Base-by-base conservation (phyloP, 2,113 vertebrate genomes). In the Myotis lucifugus region DNA sequence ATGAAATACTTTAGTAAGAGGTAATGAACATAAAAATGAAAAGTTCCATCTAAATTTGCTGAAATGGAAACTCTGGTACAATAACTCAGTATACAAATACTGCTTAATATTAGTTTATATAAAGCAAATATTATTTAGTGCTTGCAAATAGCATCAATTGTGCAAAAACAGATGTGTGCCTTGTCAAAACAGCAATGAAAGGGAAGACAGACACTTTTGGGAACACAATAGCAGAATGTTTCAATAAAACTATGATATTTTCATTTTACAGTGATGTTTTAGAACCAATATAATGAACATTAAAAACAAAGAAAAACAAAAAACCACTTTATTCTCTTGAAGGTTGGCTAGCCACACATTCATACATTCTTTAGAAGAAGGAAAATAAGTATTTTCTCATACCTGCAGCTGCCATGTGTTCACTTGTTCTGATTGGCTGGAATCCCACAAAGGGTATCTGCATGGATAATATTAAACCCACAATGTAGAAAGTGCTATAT, bases 401-500 rank as follows among this genome's bases (percentile, higher is more conserved):
- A 99, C 99, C 99, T 97, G 99, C 99, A 94, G 99, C 99, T 93
- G 99, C 99, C 99, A 99, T 99, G 98, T 99, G 99, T 92, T 99
- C 99, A 92, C 99, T 99, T 97, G 99, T 99, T 97, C 99, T 99
- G 98, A 99, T 99, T 96, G 99, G 99, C 97, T 99, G 99, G 98
- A 99, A 99, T 97, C 99, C 99, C 92, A 99, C 99, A 87, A 99
- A 99, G 42, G 99, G 99, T 97, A 99, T 98, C 98, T 99, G 99
- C 99, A 99, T 99, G 0, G 99, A 99, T 96, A 99, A 98, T 95
- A 99, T 98, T 95, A 99, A 99, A n/a, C 99, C 99, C 98, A 99
- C 99, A 85, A 99, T 99, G 99, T 99, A 99, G 99, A 99, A 99
- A 95, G 99, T 99, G 98, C 99, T 99, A 98, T 99, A 99, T 87